Percentiles rank a stretch among this genome's conserved stretches.
Evolutionary conservation across 1,140 invertebrate genomes (phyloP).

Genomic region (Dysdera silvatica): DNA sequence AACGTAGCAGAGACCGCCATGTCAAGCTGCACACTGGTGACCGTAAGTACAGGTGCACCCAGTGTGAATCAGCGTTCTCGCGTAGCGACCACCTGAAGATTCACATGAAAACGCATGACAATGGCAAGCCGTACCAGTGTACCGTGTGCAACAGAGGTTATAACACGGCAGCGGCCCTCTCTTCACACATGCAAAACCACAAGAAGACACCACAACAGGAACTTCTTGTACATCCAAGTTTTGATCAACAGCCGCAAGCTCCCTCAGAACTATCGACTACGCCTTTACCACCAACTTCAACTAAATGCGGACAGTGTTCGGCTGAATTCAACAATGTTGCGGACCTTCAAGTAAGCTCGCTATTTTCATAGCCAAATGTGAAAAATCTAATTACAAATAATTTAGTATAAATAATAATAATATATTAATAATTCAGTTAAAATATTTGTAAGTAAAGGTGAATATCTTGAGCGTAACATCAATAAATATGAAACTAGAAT

Average conservation of each 20-base stretch:
- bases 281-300: no score
- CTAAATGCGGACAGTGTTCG: not conserved
- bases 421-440: no score
- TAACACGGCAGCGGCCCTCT: constrained; percentile 81
- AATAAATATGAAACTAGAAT: no score
- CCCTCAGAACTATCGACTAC: no score
- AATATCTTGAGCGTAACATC: no score
- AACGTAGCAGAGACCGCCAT: constrained; percentile 84
- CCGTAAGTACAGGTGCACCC: constrained; percentile 82
- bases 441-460: no score
- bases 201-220: no score
- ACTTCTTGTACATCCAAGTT: no score
- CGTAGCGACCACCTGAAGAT: constrained; percentile 92
- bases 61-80: constrained; percentile 87
- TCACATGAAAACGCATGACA: constrained; percentile 91
- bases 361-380: no score
- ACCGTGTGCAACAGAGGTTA: constrained; percentile 83
- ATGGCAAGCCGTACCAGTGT: constrained; percentile 85
- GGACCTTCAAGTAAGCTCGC: constrained; percentile 8
- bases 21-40: constrained; percentile 91
- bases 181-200: constrained; percentile 87
- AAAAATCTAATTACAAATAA: no score
- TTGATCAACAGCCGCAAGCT: no score
- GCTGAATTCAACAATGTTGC: not conserved
- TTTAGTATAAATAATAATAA: no score